These are phyloP conservation scores for Kryphioiulus occultus DNA, from an alignment of 2,888 invertebrate genomes.

Conservation along the genomic window DNA sequence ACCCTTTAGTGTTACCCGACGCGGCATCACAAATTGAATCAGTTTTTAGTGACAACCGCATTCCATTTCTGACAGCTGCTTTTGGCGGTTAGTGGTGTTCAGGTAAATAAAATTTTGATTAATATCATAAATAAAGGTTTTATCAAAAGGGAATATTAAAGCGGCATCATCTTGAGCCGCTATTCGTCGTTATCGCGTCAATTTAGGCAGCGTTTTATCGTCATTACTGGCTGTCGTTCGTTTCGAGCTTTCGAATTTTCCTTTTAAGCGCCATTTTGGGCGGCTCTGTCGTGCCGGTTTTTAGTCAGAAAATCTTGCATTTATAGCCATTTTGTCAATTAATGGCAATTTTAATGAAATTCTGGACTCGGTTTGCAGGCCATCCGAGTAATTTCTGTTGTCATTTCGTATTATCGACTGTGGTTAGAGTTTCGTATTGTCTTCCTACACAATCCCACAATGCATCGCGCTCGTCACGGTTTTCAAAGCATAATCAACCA, in stretches of 20 bases:
- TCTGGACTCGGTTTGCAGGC: not conserved
- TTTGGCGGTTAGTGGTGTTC: not conserved
- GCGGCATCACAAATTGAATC: not conserved
- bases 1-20: no score
- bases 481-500: not conserved
- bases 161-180: no score
- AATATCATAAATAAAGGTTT: not conserved
- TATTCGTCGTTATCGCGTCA: no score
- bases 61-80: not conserved
- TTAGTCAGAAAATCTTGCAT: not conserved
- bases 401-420: not conserved
- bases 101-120: not conserved
- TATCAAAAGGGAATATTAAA: no score
- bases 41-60: not conserved
- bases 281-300: no score
- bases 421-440: not conserved
- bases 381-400: not conserved
- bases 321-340: not conserved
- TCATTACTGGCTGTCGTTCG: no score
- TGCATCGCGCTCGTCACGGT: not conserved
- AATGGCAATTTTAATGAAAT: not conserved
- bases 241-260: not conserved
- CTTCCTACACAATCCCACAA: constrained; percentile 29
- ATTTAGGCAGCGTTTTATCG: no score
- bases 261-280: no score